Evolutionary conservation across 2,888 invertebrate species (phyloP).

Genomic region (Aquatica leii): DNA sequence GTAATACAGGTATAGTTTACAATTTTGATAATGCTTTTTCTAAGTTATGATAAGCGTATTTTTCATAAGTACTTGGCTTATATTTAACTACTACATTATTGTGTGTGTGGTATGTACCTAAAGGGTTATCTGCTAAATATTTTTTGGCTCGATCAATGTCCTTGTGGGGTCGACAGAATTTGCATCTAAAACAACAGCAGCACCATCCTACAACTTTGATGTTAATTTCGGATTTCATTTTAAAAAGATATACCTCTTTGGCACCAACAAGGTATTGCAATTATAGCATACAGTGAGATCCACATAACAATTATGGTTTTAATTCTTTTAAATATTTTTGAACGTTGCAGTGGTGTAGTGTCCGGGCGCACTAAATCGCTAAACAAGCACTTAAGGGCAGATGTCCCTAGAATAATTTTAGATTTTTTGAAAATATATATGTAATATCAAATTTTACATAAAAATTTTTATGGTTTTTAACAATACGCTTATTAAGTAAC

Average conservation of each 20-base stretch:
- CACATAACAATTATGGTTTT: slow-evolving; percentile 58
- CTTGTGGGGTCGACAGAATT: slow-evolving; percentile 65
- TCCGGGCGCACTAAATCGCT: slow-evolving; percentile 53
- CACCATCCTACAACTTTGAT: slow-evolving; percentile 64
- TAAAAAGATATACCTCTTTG: slow-evolving; percentile 56
- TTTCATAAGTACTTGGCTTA: slow-evolving; percentile 65
- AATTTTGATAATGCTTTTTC: slow-evolving; percentile 66
- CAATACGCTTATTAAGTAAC: too few species aligned
- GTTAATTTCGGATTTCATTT: background rate
- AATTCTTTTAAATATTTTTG: slow-evolving; percentile 48
- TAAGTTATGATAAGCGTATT: slow-evolving; percentile 65
- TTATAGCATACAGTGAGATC: slow-evolving; percentile 58
- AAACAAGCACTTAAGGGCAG: slow-evolving; percentile 58
- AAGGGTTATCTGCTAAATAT: slow-evolving; percentile 66
- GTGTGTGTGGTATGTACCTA: slow-evolving; percentile 62
- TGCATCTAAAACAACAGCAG: slow-evolving; percentile 66
- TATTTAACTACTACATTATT: slow-evolving; percentile 60
- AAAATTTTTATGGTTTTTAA: too few species aligned
- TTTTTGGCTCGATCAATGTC: slow-evolving; percentile 65
- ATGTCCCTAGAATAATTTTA: slow-evolving; percentile 45
- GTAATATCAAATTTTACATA: too few species aligned
- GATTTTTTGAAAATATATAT: too few species aligned
- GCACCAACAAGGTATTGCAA: slow-evolving; percentile 64
- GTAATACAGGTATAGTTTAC: slow-evolving; percentile 77
- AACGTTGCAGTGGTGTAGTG: slow-evolving; percentile 20